Evolutionary conservation across 2,888 invertebrate genomes (phyloP), one percentile per base, ranked within the genome.

Genomic region (Belgica antarctica): DNA sequence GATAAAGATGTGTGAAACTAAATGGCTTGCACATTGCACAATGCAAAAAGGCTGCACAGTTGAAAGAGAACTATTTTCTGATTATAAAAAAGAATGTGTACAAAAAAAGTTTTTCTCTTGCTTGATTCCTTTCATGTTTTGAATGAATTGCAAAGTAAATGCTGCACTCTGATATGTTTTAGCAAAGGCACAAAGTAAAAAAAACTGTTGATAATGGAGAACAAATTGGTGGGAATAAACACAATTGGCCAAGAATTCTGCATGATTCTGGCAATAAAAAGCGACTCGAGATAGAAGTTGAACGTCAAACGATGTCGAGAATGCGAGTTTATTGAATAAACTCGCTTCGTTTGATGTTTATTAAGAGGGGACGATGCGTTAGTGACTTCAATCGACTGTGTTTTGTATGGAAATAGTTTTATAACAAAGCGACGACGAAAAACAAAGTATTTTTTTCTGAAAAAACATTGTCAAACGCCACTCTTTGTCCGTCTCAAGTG

Each of bases 11-110:
- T 59, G 59, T 12, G 59, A 59, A 59, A 24, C 59, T 59, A n/a
- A 59, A 59, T 59, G 59, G 25, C 27, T 59, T 59, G 59, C 59
- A 59, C 52, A 52, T 52, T 52, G 52, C 52, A 52, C 22, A 52
- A 19, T 12, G 52, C 52, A 7, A 52, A 17, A 12, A 52, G 22
- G 22, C 17, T 41, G 15, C 12, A 41, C 41, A 41, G 5, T 10
- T 41, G n/a, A n/a, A n/a, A n/a, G n/a, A n/a, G n/a, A n/a, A n/a
- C n/a, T n/a, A n/a, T n/a, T n/a, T n/a, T n/a, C n/a, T n/a, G n/a
- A n/a, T n/a, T n/a, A n/a, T n/a, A n/a, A n/a, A n/a, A n/a, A n/a
- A n/a, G n/a, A n/a, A n/a, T n/a, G n/a, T n/a, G n/a, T n/a, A n/a
- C n/a, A n/a, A n/a, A n/a, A n/a, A n/a, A n/a, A n/a, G n/a, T n/a